Conservation (phyloP, 2,888 invertebrate genomes). For the Diplazon laetatorius region DNA sequence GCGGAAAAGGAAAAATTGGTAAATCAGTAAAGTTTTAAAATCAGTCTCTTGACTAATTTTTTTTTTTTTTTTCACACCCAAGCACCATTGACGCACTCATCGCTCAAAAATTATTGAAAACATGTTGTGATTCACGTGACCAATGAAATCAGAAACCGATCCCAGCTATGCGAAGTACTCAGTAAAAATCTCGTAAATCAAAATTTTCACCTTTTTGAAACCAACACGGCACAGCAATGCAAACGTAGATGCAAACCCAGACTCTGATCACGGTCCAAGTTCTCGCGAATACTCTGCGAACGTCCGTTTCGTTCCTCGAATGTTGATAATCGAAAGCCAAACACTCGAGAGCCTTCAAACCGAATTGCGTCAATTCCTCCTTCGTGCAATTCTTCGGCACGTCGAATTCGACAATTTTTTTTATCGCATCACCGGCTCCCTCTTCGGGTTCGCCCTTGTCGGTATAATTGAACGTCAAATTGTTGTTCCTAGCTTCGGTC, state of each 20-base stretch:
- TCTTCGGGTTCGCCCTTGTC: conserved; percentile 80
- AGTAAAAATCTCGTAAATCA: no score
- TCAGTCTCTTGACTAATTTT: no score
- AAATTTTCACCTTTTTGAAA: conserved; percentile 82
- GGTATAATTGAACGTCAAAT: conserved; percentile 81
- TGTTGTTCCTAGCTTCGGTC: conserved; percentile 75
- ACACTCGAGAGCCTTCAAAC: conserved; percentile 81
- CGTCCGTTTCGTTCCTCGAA: conserved; percentile 69
- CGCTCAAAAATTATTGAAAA: no score
- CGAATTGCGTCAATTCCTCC: conserved; percentile 82
- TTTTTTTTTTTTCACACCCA: no score
- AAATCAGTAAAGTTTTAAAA: no score
- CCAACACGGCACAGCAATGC: conserved; percentile 83
- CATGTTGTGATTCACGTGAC: no score
- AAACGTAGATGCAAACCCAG: conserved; percentile 82
- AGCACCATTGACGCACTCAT: no score
- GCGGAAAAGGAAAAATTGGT: no score
- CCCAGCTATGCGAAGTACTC: no score
- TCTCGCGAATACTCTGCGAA: conserved; percentile 72
- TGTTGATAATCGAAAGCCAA: conserved; percentile 79
- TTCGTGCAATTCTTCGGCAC: conserved; percentile 82
- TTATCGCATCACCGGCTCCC: conserved; percentile 77
- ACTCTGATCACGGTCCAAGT: conserved; percentile 78
- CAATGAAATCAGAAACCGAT: neutral
- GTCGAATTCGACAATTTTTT: conserved; percentile 78